Base-by-base conservation (phyloP, 2,113 vertebrate genomes). In the Chaetops frenatus region DNA sequence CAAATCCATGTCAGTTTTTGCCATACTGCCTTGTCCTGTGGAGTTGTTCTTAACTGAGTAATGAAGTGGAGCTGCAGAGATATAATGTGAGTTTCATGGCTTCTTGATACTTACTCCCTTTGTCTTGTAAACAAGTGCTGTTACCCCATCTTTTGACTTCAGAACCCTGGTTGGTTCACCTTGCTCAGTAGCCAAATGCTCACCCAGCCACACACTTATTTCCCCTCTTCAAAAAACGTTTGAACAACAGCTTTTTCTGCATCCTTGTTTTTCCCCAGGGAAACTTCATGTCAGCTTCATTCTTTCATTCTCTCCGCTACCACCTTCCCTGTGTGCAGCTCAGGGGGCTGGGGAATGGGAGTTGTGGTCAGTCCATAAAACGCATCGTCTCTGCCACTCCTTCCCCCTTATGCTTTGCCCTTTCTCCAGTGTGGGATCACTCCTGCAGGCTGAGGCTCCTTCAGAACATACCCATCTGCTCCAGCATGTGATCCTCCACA, bases 331-430 rank as follows among this genome's bases (percentile, higher is more conserved):
- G 3, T 8, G 13, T 62, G 13, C 42, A 80, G 29, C 6, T 24
- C 7, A 9, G 11, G 29, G 16, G 5, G 38, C 15, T 47, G 6
- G 11, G 19, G 13, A 60, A 11, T 10, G 13, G 18, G 8, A 25
- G 11, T 31, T 88, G 42, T 80, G 35, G 13, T 64, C 66, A 31
- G 31, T 64, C 31, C 0, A 0, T 70, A 17, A 36, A 17, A 36
- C 15, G 31, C 15, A 48, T 66, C 1, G 1, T 70, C 23, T 61
- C 13, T 87, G 36, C 42, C 0, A 0, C 11, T 70, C 2, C 25
- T 35, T 54, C 31, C 7, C 31, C 16, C 31, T 35, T 9, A 2
- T 10, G 11, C 22, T 70, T 45, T 79, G 19, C 16, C 6, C 3
- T 24, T 66, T 6, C 19, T 70, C 9, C 15, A n/a, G 17, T 2